These are phyloP conservation scores for Lanius collurio DNA, from an alignment of 2,113 vertebrate genomes.

Conservation along the genomic window DNA sequence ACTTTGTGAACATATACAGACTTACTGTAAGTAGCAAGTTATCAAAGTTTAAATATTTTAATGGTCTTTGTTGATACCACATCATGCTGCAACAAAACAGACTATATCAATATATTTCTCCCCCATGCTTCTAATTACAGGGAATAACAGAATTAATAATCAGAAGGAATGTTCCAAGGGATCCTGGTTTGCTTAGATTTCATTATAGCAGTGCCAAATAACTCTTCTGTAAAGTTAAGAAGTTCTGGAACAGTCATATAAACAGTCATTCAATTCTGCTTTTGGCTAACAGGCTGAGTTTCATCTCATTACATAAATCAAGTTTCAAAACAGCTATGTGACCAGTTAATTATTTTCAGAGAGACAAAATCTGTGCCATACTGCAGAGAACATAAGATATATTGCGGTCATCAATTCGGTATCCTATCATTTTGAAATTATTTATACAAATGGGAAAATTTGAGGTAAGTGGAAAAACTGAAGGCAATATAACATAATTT, in stretches of 20 bases:
- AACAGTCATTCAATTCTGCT: not conserved
- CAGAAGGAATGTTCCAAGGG: not conserved
- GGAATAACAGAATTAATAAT: not conserved
- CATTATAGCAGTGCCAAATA: not conserved
- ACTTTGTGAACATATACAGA: not conserved
- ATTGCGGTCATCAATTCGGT: not conserved
- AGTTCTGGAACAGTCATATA: not conserved
- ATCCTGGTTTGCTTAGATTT: not conserved
- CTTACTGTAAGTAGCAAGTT: not conserved
- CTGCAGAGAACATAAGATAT: not conserved
- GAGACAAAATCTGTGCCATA: not conserved
- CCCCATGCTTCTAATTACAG: not conserved
- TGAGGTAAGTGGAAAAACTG: not conserved
- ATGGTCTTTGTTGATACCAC: not conserved
- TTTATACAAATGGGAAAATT: not conserved
- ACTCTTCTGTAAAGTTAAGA: not conserved
- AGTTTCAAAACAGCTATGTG: not conserved
- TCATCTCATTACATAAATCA: not conserved
- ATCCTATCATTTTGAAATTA: not conserved
- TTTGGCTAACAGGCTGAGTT: conserved; percentile 1
- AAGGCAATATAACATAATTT: not conserved
- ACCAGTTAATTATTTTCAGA: not conserved
- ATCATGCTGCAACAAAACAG: not conserved
- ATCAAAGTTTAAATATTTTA: not conserved
- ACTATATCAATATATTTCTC: not conserved